Conservation (phyloP, 2,113 vertebrate species). For the Esox niger region DNA sequence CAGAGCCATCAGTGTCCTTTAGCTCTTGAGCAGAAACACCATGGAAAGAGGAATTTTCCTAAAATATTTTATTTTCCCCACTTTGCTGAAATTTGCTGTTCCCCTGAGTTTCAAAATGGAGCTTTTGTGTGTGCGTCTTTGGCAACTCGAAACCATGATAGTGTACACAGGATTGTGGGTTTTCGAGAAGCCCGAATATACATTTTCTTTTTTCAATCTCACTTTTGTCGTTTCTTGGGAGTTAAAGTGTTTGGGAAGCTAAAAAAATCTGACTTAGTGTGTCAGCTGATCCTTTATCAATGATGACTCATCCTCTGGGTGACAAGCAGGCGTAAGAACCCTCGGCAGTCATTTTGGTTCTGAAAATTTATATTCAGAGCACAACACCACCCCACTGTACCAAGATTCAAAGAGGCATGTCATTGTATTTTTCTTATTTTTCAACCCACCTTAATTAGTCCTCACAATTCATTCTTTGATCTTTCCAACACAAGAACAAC, state of each 20-base stretch:
- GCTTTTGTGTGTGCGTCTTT: background rate
- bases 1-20: constrained; percentile 14
- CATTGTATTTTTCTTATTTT: no score
- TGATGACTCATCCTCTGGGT: background rate
- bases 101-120: constrained; percentile 5
- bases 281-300: background rate
- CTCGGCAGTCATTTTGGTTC: background rate
- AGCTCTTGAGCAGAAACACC: constrained; percentile 16
- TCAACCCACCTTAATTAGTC: no score
- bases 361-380: no score
- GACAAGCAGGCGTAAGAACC: background rate
- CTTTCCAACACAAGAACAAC: no score
- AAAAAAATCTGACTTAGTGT: background rate
- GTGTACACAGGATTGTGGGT: background rate
- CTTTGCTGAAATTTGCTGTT: background rate
- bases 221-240: background rate
- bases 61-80: background rate
- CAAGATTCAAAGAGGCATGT: no score
- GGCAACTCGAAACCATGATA: background rate
- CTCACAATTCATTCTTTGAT: no score
- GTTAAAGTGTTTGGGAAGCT: background rate
- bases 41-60: constrained; percentile 8
- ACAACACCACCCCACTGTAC: no score
- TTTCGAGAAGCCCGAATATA: background rate
- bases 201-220: background rate